Evolutionary conservation across 1,140 invertebrate species (phyloP).

Genomic region (Drosophila sturtevanti): DNA sequence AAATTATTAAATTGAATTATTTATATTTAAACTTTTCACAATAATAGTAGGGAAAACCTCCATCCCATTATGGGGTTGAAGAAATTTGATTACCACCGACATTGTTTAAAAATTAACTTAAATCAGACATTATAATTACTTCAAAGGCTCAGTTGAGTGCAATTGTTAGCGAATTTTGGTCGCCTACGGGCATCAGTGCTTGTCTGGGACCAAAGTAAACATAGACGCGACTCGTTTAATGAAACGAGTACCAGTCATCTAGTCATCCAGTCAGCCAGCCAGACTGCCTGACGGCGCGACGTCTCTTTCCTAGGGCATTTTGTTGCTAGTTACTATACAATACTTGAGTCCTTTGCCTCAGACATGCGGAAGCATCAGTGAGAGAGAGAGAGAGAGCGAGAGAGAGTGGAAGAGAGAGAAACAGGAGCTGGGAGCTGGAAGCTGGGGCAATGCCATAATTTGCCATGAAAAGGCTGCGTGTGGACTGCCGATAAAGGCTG

Average conservation of each 20-base stretch:
- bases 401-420: no score
- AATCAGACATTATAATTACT: constrained; percentile 79
- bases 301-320: constrained; percentile 54
- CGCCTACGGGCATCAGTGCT: constrained; percentile 34
- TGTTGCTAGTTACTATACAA: constrained; percentile 4
- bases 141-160: constrained; percentile 53
- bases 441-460: constrained; percentile 66
- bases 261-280: constrained; percentile 36
- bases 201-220: constrained; percentile 73
- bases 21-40: not conserved
- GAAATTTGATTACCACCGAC: constrained; percentile 69
- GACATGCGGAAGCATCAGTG: constrained; percentile 35
- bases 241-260: constrained; percentile 43
- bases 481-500: constrained; percentile 75
- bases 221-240: constrained; percentile 78
- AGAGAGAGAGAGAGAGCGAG: not conserved
- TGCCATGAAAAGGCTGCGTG: constrained; percentile 80
- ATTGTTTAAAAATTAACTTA: constrained; percentile 80
- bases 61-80: not conserved
- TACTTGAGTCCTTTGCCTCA: not conserved
- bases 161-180: constrained; percentile 16
- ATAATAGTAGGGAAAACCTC: no score
- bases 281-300: constrained; percentile 49
- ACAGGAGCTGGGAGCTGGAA: not conserved
- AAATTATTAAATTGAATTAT: not conserved